These are phyloP conservation scores for Hemiscyllium ocellatum DNA, from an alignment of 2,113 vertebrate genomes.

Conservation along the genomic window DNA sequence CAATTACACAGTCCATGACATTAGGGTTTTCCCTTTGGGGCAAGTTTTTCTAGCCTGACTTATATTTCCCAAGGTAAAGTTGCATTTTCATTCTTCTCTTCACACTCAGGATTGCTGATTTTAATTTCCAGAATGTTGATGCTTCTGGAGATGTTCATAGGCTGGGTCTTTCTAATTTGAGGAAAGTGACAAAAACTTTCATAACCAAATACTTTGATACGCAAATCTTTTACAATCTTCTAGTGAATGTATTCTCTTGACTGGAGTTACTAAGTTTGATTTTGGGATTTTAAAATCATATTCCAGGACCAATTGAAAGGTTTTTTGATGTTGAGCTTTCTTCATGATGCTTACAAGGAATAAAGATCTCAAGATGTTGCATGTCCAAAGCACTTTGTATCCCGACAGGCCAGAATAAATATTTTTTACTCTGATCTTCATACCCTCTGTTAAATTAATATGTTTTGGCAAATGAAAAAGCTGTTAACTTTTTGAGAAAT, in stretches of 20 bases:
- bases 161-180: neutral
- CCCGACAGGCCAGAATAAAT: neutral
- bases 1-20: neutral
- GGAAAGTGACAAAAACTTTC: neutral
- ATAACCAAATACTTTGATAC: neutral
- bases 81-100: neutral
- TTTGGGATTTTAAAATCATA: neutral
- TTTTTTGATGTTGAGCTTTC: neutral
- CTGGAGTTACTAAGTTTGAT: neutral
- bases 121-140: neutral
- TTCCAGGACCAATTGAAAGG: neutral
- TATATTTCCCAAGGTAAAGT: neutral
- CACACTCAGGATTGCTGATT: neutral
- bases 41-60: neutral
- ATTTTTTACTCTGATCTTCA: neutral
- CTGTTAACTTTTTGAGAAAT: neutral
- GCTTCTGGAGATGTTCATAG: neutral
- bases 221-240: neutral
- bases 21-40: neutral
- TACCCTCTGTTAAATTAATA: neutral
- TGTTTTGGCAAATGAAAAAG: neutral
- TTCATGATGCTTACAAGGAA: neutral
- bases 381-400: neutral
- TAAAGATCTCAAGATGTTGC: neutral
- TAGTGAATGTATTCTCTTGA: neutral